phyloP scores from a whole-genome alignment of 2,113 vertebrate species.

The Orthonyx spaldingii region DNA sequence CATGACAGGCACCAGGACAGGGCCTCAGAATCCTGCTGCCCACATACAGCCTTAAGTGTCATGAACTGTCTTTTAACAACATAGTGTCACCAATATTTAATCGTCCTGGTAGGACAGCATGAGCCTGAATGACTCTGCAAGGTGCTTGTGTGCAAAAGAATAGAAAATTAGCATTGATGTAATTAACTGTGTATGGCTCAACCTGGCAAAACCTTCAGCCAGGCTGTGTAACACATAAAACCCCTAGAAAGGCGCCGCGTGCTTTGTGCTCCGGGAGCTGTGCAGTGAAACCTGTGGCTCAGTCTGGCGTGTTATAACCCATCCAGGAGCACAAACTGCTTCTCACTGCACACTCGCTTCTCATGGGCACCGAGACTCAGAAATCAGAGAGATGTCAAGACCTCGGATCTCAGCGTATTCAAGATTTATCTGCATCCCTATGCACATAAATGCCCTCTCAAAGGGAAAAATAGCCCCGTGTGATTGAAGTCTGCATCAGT shows the following conservation, averaged over 20 bases:
- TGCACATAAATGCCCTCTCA: background rate
- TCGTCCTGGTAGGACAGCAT: background rate
- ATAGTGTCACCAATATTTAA: background rate
- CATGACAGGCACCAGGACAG: background rate
- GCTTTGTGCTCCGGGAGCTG: background rate
- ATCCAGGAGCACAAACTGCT: background rate
- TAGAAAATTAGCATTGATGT: background rate
- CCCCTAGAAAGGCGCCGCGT: background rate
- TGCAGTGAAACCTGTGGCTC: background rate
- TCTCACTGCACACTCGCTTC: background rate
- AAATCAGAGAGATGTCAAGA: background rate
- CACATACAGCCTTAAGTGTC: background rate
- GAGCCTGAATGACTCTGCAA: background rate
- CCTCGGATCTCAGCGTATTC: background rate
- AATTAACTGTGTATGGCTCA: background rate
- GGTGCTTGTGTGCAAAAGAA: background rate
- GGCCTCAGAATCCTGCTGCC: background rate
- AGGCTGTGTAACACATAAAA: background rate
- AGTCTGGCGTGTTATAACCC: conserved; percentile 18
- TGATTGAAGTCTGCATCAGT: background rate
- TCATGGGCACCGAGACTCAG: background rate
- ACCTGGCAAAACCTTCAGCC: background rate
- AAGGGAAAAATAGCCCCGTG: background rate
- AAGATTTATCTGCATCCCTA: background rate
- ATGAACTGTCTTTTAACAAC: background rate